Evolutionary conservation across 1,140 invertebrate species (phyloP), one percentile per base, ranked within the genome.

Genomic region (Teleopsis dalmanni): DNA sequence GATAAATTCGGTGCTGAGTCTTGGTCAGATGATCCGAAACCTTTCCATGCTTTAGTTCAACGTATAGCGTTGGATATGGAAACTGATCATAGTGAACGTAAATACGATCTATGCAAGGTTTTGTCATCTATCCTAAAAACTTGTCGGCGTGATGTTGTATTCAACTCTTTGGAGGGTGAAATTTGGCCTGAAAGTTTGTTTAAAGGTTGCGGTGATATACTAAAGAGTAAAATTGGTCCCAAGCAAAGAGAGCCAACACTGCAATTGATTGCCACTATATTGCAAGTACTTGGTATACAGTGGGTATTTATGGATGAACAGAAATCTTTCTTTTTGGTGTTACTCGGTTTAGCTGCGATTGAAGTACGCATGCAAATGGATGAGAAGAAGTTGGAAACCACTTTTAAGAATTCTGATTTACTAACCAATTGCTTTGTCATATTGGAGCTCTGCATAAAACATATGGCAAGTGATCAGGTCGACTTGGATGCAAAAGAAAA

Each of bases 311-410:
- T 76, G 52, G 84, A 88, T 72, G 84, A 87, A 55, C 81, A 82
- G 47, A 87, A 85, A 71, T 81, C 85, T 59, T 87, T 93, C 57
- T 87, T 94, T 56, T 72, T 94, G 2, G 70, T 94, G 33, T 70
- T 94, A 3, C 79, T 93, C 45, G 90, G 95, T 68, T 70, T 96
- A 16, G 82, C 85, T 53, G 88, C 88, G 41, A 89, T 96, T 63
- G 92, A 95, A 77, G 82, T 94, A 3, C 79, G 90, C 57, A 94
- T 96, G 88, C 85, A 90, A 58, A 71, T 95, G 34, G 91, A 96
- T 64, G 87, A 90, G 51, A 84, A 85, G 56, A 83, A 81, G 59
- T 75, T 92, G 50, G 87, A 91, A 65, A 76, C 85, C 65, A 82
- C 89, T 7, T 78, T 84, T 59, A 71, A 76, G 23, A 83, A 88